These are phyloP conservation scores for Eupeodes corollae DNA, from an alignment of 1,140 invertebrate species.

Conservation along the genomic window DNA sequence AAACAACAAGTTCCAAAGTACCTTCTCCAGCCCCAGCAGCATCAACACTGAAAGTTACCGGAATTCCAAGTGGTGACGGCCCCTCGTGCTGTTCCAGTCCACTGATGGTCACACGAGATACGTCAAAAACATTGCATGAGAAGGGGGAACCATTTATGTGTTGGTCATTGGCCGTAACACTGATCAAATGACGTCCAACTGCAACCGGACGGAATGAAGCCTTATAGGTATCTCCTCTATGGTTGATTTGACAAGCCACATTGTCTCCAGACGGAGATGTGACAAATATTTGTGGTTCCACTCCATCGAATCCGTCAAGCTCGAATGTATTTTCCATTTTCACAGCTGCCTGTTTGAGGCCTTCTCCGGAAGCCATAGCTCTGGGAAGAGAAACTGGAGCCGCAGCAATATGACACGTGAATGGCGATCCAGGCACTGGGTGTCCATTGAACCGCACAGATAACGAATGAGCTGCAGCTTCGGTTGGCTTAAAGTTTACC, in stretches of 20 bases:
- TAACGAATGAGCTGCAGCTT: slow-evolving; percentile 74
- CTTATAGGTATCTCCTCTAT: slow-evolving; percentile 53
- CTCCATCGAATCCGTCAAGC: slow-evolving; percentile 37
- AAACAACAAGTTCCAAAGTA: slow-evolving; percentile 87
- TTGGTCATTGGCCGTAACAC: slow-evolving; percentile 66
- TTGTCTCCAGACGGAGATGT: slow-evolving; percentile 67
- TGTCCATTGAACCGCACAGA: slow-evolving; percentile 95
- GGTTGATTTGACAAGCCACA: slow-evolving; percentile 51
- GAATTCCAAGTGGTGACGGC: slow-evolving; percentile 62
- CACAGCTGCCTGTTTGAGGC: slow-evolving; percentile 46
- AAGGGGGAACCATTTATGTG: slow-evolving; percentile 84
- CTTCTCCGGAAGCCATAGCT: slow-evolving; percentile 44
- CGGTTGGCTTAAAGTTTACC: slow-evolving; percentile 94
- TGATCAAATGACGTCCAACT: slow-evolving; percentile 76
- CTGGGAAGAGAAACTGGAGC: slow-evolving; percentile 38
- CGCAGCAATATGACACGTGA: slow-evolving; percentile 63
- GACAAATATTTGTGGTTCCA: slow-evolving; percentile 57
- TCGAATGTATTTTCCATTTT: slow-evolving; percentile 37
- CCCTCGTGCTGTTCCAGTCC: slow-evolving; percentile 51
- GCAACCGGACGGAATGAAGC: slow-evolving; percentile 70
- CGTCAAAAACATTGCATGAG: slow-evolving; percentile 86
- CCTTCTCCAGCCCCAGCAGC: slow-evolving; percentile 92
- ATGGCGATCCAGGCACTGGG: slow-evolving; percentile 85
- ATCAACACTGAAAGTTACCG: slow-evolving; percentile 86
- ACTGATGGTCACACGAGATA: slow-evolving; percentile 70